Base-by-base conservation (phyloP, 1,140 invertebrate genomes). In the Octopus bimaculoides region DNA sequence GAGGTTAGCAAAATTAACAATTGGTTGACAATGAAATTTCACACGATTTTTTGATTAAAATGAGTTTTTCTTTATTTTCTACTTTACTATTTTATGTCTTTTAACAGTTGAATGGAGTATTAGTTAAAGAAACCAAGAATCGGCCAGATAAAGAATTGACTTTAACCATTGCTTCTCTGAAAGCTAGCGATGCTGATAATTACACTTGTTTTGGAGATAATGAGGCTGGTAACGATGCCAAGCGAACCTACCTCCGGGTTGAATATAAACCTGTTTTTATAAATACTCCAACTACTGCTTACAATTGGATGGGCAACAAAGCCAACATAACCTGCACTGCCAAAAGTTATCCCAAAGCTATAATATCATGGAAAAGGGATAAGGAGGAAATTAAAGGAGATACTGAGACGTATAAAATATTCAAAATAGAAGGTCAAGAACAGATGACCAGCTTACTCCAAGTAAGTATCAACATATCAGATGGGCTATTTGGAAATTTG, bases 241-340 rank as follows among this genome's bases (percentile, higher is more conserved):
- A 71, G 26, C 17, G 26, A 71, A 6, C 14, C 66, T 20, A 71
- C 5, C 26, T 71, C 17, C 4, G 66, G 6, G 14, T 71, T 71
- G 26, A 14, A n/a, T 71, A 20, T 71, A 71, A 71, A 20, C 26
- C 26, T 41, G 26, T 41, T 41, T 41, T 71, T 71, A 20, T 71
- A 5, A 71, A 71, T 4, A 71, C 66, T 0, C 66, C 66, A 4
- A 20, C 4, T 5, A 20, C 7, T 9, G 66, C 66, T 12, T 71
- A 71, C 66, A 71, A 71, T 71, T 71, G 66, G 66, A 9, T 71
- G 66, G 26, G 26, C 66, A 71, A 71, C 66, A 71, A 71, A 71
- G 17, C 17, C 26, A 71, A 71, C 14, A 71, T 71, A 14, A 71
- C 8, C 1, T 71, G 66, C 66, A 71, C 5, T 71, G 66, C 66